A percentile compares a stretch with the other conserved stretches of the same genome.
Conservation (phyloP, 1,140 invertebrate species). For the Drosophila seguyi region DNA sequence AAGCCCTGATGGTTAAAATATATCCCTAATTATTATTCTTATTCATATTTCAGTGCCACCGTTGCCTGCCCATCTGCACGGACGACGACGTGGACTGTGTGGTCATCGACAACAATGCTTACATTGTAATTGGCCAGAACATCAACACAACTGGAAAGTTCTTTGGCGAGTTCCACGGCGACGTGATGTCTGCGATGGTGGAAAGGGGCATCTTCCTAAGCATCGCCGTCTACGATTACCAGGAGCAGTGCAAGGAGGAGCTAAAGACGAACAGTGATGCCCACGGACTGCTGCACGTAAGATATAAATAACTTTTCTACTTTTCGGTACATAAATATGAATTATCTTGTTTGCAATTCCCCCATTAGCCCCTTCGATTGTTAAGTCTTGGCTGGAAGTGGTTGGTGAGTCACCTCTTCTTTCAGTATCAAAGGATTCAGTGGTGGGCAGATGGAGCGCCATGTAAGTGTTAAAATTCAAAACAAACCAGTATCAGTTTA, state of each 20-base stretch:
- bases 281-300: constrained; percentile 67
- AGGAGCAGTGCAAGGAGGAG: constrained; percentile 89
- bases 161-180: constrained; percentile 93
- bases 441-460: constrained; percentile 83
- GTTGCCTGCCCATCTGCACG: constrained; percentile 86
- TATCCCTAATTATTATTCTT: neutral
- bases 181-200: constrained; percentile 92
- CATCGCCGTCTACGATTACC: constrained; percentile 94
- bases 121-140: constrained; percentile 91
- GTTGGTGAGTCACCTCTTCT: constrained; percentile 69
- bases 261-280: constrained; percentile 49
- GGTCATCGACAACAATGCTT: constrained; percentile 95
- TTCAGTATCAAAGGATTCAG: constrained; percentile 69
- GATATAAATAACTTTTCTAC: neutral
- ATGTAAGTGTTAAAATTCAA: constrained; percentile 62
- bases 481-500: too few species aligned
- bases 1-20: neutral
- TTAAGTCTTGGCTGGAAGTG: constrained; percentile 72
- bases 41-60: constrained; percentile 81
- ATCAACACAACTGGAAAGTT: constrained; percentile 91
- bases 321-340: neutral
- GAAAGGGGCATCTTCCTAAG: constrained; percentile 90
- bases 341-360: too few species aligned
- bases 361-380: constrained; percentile 62
- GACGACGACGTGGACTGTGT: constrained; percentile 90